Evolutionary conservation across 2,113 vertebrate species (phyloP).

Genomic region (Eidolon helvum): DNA sequence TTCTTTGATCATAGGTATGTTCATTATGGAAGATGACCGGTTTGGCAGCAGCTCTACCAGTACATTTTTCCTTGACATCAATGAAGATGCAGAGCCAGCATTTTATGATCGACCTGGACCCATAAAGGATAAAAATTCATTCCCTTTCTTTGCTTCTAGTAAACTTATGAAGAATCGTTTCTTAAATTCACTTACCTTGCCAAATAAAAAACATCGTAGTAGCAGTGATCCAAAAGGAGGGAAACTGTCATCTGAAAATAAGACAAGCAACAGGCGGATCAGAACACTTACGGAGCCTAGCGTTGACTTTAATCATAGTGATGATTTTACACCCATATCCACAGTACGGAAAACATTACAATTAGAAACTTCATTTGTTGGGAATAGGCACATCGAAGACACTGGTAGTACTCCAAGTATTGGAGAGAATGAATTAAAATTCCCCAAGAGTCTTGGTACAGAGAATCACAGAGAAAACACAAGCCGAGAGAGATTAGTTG

Average conservation of each 20-base stretch:
- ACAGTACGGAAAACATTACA: conserved; percentile 91
- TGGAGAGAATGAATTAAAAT: conserved; percentile 86
- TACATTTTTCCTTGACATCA: conserved; percentile 88
- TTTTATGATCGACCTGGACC: conserved; percentile 91
- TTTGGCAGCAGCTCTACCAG: conserved; percentile 88
- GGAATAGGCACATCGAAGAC: conserved; percentile 86
- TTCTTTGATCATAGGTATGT: conserved; percentile 90
- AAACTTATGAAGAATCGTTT: conserved; percentile 95
- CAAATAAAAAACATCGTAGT: conserved; percentile 96
- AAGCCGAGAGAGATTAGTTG: conserved; percentile 92
- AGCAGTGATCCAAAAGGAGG: conserved; percentile 93
- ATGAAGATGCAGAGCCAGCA: conserved; percentile 89
- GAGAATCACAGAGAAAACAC: conserved; percentile 90
- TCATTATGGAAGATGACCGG: conserved; percentile 95
- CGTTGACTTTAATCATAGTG: conserved; percentile 86
- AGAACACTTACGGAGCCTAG: conserved; percentile 94
- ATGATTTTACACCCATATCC: conserved; percentile 89
- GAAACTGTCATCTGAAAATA: conserved; percentile 88
- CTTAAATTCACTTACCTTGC: conserved; percentile 94
- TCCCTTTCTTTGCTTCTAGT: conserved; percentile 94
- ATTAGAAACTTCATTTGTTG: conserved; percentile 95
- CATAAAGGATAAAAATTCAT: conserved; percentile 94
- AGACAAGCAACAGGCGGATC: conserved; percentile 88
- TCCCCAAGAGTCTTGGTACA: conserved; percentile 84
- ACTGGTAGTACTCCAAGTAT: conserved; percentile 89